Evolutionary conservation across 2,888 invertebrate genomes (phyloP), one percentile per base, ranked within the genome.

Genomic region (Habroteleia sp.): DNA sequence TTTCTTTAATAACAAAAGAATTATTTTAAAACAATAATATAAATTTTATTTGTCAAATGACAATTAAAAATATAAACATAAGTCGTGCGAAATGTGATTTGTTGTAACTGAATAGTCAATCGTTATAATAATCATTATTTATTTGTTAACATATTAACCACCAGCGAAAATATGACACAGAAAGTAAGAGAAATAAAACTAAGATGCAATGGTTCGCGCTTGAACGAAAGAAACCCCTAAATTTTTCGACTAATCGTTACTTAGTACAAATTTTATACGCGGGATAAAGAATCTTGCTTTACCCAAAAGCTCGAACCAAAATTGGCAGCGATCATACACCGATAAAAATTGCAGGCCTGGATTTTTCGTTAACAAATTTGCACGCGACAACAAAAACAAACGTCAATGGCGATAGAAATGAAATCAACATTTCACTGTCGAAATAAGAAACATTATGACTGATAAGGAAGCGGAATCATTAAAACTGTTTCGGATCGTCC

Each of bases 81-180:
- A n/a, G 5, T 14, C 10, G 3, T 25, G 25, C n/a, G 7, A 16
- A 20, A 48, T 13, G 20, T 14, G 6, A 6, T 10, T 48, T 35
- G 3, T 29, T 17, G 1, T 0, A 27, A 54, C 25, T 41, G 14
- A 52, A 27, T 11, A 54, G 25, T 17, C 41, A 54, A 44, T 17
- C 25, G 7, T 42, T 17, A 11, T 20, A 31, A 17, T 48, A 33
- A 27, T 50, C 14, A 33, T 33, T 13, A 3, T 33, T 56, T 41
- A 42, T 56, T 56, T 23, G n/a, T 23, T 56, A 31, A 56, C 33
- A n/a, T n/a, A 56, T 56, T 42, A 54, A 41, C 54, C 39, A 17
- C 29, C 7, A 41, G 39, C 13, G 6, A 2, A 44, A 58, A 35
- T 44, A 58, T 60, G 60, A 46, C 60, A 60, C 46, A 37, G 7